Conservation (phyloP, 2,113 vertebrate species). For the Brienomyrus brachyistius region DNA sequence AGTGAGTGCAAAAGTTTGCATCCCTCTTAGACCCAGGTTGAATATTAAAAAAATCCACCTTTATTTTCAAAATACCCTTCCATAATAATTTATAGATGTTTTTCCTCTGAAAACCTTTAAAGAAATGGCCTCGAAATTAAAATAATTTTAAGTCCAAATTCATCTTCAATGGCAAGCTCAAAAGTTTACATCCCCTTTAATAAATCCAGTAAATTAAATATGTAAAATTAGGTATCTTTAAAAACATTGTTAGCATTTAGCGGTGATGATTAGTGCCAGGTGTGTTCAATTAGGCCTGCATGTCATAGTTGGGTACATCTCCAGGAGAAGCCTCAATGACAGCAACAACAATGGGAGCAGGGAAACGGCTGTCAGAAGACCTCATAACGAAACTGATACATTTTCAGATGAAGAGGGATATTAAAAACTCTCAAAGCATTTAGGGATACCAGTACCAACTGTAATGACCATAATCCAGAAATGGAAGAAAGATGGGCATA, state of each 20-base stretch:
- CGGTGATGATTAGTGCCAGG: not conserved
- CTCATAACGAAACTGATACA: not conserved
- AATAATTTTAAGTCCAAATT: not conserved
- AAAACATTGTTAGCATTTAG: not conserved
- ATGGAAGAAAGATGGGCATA: too few species aligned
- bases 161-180: not conserved
- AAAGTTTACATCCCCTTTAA: not conserved
- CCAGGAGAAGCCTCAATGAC: not conserved
- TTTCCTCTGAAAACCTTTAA: not conserved
- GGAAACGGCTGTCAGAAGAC: not conserved
- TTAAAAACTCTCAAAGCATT: too few species aligned
- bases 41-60: not conserved
- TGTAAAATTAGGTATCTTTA: not conserved
- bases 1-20: not conserved
- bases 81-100: not conserved
- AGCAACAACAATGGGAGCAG: not conserved
- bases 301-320: not conserved
- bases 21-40: not conserved
- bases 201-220: not conserved
- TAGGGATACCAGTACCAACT: too few species aligned
- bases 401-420: not conserved
- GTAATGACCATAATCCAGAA: too few species aligned
- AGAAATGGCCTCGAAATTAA: not conserved
- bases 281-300: not conserved
- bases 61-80: not conserved